Evolutionary conservation across 2,888 invertebrate genomes (phyloP).

Genomic region (Ennomos fuscantarius): DNA sequence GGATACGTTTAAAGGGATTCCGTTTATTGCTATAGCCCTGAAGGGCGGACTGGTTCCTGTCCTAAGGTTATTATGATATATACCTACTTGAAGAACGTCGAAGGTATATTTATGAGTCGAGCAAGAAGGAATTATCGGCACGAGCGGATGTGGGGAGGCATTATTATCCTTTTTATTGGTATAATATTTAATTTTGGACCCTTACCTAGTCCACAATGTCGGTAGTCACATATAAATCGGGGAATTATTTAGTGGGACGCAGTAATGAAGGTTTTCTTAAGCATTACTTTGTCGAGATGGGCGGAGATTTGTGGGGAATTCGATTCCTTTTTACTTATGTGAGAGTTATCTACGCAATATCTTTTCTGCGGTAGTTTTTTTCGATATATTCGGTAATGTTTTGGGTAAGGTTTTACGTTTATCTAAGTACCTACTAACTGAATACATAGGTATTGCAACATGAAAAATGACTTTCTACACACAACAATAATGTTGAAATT

Average conservation of each 20-base stretch:
- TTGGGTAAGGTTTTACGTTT: too few species aligned
- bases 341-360: conserved; percentile 31
- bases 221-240: conserved; percentile 75
- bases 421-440: too few species aligned
- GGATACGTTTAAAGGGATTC: conserved; percentile 82
- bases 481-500: too few species aligned
- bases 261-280: conserved; percentile 44
- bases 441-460: too few species aligned
- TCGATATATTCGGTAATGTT: neutral
- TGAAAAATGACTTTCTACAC: too few species aligned
- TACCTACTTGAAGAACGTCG: conserved; percentile 80
- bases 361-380: conserved; percentile 2
- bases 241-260: conserved; percentile 65
- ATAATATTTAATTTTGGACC: conserved; percentile 84
- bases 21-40: conserved; percentile 79
- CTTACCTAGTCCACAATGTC: conserved; percentile 65
- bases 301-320: conserved; percentile 28
- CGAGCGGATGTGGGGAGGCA: conserved; percentile 78
- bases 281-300: conserved; percentile 33
- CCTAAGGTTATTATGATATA: conserved; percentile 82
- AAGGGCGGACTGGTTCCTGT: conserved; percentile 77
- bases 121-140: conserved; percentile 76
- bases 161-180: conserved; percentile 84
- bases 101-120: conserved; percentile 81
- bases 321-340: conserved; percentile 28